phyloP scores from a whole-genome alignment of 2,797 vertebrate genomes.

The Darevskia nairensis region DNA sequence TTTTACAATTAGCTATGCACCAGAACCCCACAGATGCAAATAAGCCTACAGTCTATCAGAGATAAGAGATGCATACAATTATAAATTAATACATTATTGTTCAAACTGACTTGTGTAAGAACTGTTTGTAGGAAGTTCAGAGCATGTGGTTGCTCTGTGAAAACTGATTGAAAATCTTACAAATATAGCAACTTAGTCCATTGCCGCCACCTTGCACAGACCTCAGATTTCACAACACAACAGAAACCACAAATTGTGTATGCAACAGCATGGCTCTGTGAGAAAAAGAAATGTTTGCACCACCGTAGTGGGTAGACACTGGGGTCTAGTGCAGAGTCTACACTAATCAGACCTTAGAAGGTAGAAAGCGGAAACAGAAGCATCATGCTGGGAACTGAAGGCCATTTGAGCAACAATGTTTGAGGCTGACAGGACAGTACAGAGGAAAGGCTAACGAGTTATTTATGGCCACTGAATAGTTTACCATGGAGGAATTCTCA shows the following conservation, averaged over 20 bases:
- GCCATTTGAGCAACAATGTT: too few relatives aligned
- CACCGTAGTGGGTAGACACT: background rate
- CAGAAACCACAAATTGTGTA: background rate
- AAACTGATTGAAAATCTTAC: background rate
- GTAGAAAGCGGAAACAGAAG: background rate
- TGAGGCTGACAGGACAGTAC: background rate
- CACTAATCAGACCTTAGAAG: background rate
- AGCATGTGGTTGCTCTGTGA: background rate
- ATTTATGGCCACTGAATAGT: background rate
- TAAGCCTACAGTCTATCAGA: background rate
- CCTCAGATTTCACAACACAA: background rate
- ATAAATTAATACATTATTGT: background rate
- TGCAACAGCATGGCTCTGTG: background rate
- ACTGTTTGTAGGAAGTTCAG: background rate
- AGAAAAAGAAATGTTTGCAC: background rate
- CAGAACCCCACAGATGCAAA: constrained; percentile 46
- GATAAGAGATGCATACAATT: background rate
- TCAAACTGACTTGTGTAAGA: background rate
- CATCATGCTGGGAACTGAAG: background rate
- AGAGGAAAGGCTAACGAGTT: background rate
- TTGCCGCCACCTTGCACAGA: background rate
- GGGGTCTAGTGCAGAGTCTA: background rate
- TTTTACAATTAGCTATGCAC: constrained; percentile 13
- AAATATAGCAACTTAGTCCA: background rate
- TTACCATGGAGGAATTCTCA: background rate